A percentile compares a stretch with the other conserved stretches of the same genome.
Conservation (phyloP, 2,797 vertebrate genomes). For the Mareca penelope region DNA sequence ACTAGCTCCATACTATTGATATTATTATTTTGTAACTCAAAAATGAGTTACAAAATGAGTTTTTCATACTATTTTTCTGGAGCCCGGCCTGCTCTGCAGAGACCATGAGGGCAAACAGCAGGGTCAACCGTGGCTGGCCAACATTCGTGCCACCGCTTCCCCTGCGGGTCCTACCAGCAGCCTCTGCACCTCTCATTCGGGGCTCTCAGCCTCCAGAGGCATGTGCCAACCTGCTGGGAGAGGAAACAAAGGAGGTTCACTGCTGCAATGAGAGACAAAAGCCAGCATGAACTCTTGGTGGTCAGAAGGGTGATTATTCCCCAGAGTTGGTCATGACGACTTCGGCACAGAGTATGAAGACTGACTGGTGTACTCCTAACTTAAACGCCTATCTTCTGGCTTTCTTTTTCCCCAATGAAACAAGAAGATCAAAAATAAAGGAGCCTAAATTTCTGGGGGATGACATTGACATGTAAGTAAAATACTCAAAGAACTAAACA, state of each 20-base stretch:
- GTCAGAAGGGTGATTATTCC: background rate
- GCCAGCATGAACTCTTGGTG: background rate
- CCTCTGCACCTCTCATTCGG: rapidly evolving
- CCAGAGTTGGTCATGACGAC: background rate
- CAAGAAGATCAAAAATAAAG: background rate
- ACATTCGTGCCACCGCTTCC: background rate
- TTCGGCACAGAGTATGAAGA: background rate
- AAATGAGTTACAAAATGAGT: background rate
- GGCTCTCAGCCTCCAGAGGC: background rate
- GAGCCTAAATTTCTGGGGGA: background rate
- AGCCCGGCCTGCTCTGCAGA: background rate
- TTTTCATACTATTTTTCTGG: background rate
- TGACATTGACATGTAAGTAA: background rate
- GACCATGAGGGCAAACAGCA: rapidly evolving
- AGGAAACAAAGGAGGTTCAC: background rate
- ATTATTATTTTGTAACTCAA: background rate
- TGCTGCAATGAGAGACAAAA: background rate
- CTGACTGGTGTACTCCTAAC: background rate
- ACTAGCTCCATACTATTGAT: background rate
- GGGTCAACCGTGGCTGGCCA: background rate
- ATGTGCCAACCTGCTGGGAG: background rate
- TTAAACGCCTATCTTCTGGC: background rate
- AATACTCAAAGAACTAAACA: background rate
- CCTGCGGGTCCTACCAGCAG: background rate
- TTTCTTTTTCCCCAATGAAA: background rate